Percentiles rank a stretch among this genome's conserved stretches.
Evolutionary conservation across 37 sponge, comb jelly and placozoan genomes (phyloP).

Genomic region (Ephydatia muelleri): DNA sequence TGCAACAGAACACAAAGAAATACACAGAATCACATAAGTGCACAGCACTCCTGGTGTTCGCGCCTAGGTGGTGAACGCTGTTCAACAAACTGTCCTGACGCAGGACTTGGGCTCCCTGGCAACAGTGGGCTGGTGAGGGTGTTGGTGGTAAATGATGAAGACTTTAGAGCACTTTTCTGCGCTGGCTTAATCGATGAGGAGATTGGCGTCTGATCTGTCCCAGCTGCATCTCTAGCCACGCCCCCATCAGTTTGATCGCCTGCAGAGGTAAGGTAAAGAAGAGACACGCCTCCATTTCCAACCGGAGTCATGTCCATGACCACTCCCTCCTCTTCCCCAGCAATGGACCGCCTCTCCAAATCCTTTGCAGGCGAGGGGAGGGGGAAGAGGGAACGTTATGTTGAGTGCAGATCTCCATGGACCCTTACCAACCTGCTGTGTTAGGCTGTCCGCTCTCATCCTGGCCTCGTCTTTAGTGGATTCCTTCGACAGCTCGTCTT

Average conservation of each 20-base stretch:
- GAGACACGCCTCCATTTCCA: background rate
- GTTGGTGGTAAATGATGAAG: background rate
- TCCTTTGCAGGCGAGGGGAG: background rate
- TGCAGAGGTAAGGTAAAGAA: background rate
- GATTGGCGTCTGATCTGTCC: background rate
- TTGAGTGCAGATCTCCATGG: background rate
- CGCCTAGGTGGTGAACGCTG: background rate
- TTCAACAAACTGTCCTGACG: background rate
- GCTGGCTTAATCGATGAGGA: background rate
- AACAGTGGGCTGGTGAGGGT: background rate
- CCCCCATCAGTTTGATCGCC: background rate
- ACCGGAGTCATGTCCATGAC: background rate
- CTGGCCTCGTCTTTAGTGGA: conserved; percentile 27
- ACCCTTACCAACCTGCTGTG: conserved; percentile 6
- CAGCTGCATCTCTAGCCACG: background rate
- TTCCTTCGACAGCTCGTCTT: conserved; percentile 37
- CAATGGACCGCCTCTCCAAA: background rate
- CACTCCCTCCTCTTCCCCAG: background rate
- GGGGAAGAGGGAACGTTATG: background rate
- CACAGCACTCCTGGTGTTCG: background rate
- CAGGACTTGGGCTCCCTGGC: background rate
- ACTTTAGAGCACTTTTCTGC: background rate
- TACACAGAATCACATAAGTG: background rate
- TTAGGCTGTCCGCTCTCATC: conserved; percentile 23
- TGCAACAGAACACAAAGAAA: background rate